Evolutionary conservation across 2,888 invertebrate genomes (phyloP), one percentile per base, ranked within the genome.

Genomic region (Chironomus riparius): DNA sequence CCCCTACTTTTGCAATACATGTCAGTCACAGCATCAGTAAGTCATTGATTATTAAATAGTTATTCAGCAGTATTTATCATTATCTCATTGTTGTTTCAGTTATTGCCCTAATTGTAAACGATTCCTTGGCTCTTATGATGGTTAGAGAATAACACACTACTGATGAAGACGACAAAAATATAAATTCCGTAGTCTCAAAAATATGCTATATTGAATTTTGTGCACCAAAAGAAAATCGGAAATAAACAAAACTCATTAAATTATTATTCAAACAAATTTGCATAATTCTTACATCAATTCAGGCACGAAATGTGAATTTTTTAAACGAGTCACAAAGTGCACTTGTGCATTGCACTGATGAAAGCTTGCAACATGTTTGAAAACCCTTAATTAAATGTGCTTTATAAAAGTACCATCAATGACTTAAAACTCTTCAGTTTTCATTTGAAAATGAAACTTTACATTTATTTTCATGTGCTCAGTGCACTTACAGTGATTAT

Each of bases 401-500:
- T 47, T 70, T 70, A 70, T 70, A 70, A 70, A 70, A 70, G 18
- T 28, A 22, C 47, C 70, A n/a, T 24, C 47, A 47, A 21, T 15
- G 18, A 15, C 18, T 47, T 12, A 48, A 47, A 48, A 47, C 48
- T 48, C 70, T 70, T 70, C 70, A 70, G 70, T 70, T 22, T n/a
- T 6, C 69, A 47, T 28, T 69, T 69, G 38, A 47, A 47, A 28
- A 70, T 70, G 70, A 21, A 47, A 6, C 47, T 70, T n/a, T 18
- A 15, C 12, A 70, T 62, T 22, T 22, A 22, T 5, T 71, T 78
- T 50, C 18, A 80, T 0, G 77, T 80, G n/a, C 50, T 73, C 28
- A 78, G 78, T 61, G 77, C 78, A 73, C 77, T 76, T 38, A 15
- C 22, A 38, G 62, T 15, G 21, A 21, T 21, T 21, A 12, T 65